Evolutionary conservation across 2,888 invertebrate species (phyloP).

Genomic region (Ochropleura plecta): DNA sequence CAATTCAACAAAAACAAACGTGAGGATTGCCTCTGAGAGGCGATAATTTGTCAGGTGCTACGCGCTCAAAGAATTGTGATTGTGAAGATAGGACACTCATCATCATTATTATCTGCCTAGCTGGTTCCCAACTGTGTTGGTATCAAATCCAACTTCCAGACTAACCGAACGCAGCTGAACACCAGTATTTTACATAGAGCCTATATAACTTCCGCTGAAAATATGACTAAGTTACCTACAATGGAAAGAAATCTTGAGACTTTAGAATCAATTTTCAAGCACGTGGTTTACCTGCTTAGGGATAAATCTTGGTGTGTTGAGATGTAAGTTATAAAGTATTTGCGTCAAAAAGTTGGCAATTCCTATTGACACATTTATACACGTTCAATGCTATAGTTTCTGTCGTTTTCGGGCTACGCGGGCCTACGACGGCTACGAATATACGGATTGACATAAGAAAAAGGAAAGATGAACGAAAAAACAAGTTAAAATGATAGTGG

Average conservation of each 20-base stretch:
- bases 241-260: not conserved
- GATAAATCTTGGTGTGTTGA: too few relatives aligned
- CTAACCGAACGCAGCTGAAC: not conserved
- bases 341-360: not conserved
- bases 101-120: not conserved
- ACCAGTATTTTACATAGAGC: not conserved
- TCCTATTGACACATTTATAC: not conserved
- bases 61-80: conserved; percentile 76
- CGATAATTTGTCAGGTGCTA: conserved; percentile 87
- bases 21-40: conserved; percentile 84
- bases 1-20: conserved; percentile 89
- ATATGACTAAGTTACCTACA: not conserved
- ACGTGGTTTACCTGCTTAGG: not conserved
- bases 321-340: not conserved
- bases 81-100: conserved; percentile 20
- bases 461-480: not conserved
- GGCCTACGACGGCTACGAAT: conserved; percentile 3
- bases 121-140: not conserved
- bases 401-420: not conserved
- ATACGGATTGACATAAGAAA: not conserved
- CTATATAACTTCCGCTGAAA: not conserved
- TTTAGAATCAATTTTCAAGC: not conserved
- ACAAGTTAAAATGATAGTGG: not conserved
- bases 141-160: not conserved
- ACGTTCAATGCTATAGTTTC: not conserved